These are phyloP conservation scores for Globodera ellingtonae DNA, from an alignment of 1,140 invertebrate genomes.

Conservation along the genomic window DNA sequence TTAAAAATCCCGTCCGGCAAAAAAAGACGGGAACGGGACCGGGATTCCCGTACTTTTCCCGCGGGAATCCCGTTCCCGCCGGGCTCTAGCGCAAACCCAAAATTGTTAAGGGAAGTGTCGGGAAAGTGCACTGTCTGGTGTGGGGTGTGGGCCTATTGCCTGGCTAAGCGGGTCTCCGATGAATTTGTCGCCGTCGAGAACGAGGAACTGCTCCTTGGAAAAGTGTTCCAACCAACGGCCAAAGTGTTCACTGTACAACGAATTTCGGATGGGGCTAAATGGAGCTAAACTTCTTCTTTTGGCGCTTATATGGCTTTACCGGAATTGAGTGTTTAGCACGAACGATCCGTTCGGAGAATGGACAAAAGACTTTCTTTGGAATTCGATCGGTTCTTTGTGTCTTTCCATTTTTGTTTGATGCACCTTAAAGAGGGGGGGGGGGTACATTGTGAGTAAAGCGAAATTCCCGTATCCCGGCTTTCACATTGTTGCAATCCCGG, in stretches of 20 bases:
- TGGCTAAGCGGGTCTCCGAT: slow-evolving; percentile 7
- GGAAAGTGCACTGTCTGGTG: no score
- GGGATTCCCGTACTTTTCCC: no score
- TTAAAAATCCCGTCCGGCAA: no score
- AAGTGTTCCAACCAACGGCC: slow-evolving; percentile 92
- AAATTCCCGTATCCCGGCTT: no score
- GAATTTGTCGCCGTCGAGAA: slow-evolving; percentile 89
- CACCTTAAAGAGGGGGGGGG: slow-evolving; percentile 37
- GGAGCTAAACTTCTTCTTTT: neutral
- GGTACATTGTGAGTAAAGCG: neutral
- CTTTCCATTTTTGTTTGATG: slow-evolving; percentile 54
- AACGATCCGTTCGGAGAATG: slow-evolving; percentile 8
- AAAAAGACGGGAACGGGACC: no score
- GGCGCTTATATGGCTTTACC: neutral
- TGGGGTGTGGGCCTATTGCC: neutral
- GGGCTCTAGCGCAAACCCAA: no score
- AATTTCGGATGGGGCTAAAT: slow-evolving; percentile 22
- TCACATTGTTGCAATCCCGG: no score
- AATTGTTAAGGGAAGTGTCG: no score
- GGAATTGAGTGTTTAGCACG: slow-evolving; percentile 5
- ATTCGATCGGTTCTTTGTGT: slow-evolving; percentile 53
- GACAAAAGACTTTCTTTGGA: slow-evolving; percentile 52
- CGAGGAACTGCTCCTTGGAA: slow-evolving; percentile 79
- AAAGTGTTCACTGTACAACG: slow-evolving; percentile 84
- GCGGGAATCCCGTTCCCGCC: no score